phyloP scores from a whole-genome alignment of 2,797 vertebrate genomes.

The Gymnopithys bicolor region DNA sequence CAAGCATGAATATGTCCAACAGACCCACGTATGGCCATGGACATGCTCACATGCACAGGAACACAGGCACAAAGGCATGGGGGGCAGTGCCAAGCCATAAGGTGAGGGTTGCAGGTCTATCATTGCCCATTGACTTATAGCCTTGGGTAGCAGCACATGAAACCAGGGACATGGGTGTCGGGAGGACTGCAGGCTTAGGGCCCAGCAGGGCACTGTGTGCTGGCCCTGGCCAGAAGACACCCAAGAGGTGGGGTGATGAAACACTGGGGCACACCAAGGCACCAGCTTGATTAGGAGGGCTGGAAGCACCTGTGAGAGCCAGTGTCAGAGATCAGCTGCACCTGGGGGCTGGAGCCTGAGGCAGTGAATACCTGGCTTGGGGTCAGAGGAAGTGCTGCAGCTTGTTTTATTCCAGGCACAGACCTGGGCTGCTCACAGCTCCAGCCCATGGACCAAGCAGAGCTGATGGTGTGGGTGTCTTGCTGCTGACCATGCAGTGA shows the following conservation, averaged over 20 bases:
- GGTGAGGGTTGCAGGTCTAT: background rate
- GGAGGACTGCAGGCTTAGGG: background rate
- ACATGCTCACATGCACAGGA: rapidly evolving
- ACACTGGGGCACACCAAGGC: rapidly evolving
- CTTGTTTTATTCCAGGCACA: background rate
- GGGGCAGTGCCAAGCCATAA: background rate
- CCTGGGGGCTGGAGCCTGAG: background rate
- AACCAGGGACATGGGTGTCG: rapidly evolving
- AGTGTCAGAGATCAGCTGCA: background rate
- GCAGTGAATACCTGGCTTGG: rapidly evolving
- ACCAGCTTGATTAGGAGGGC: background rate
- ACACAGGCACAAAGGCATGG: background rate
- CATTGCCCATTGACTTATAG: background rate
- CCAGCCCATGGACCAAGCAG: background rate
- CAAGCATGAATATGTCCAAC: background rate
- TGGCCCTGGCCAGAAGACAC: background rate
- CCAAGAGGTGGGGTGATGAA: background rate
- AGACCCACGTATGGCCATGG: rapidly evolving
- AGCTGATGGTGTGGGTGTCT: background rate
- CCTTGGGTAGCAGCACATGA: background rate
- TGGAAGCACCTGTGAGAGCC: background rate
- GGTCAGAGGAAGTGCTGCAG: background rate
- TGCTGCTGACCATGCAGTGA: background rate
- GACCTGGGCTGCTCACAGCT: background rate
- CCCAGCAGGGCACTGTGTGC: background rate